Evolutionary conservation across 2,113 vertebrate genomes (phyloP), one percentile per base, ranked within the genome.

Genomic region (Eleginops maclovinus): DNA sequence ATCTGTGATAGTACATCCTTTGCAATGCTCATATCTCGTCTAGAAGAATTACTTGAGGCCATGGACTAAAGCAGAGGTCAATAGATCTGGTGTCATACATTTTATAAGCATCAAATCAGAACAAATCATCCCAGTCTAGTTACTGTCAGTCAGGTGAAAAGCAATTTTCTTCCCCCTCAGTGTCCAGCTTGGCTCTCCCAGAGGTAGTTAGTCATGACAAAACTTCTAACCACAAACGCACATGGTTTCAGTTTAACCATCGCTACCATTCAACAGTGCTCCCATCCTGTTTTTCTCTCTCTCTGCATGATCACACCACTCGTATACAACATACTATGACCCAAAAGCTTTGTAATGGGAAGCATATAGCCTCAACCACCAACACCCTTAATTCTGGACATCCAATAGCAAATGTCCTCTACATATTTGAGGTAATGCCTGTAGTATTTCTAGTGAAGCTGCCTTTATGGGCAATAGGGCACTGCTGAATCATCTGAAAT

Each of bases 171-270:
- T 26, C 55, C 65, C 60, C 59, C 60, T 56, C 16, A 28, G 67
- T 82, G 83, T 85, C 82, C 84, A 69, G 72, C 78, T 76, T 54
- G 19, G 79, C 67, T 77, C 75, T 89, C 88, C 88, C 87, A 75
- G 66, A 89, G 79, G 90, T 87, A 84, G 88, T 92, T 93, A 91
- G 90, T 91, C 88, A 85, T 82, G 89, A 89, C 88, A 89, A 85
- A 69, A 63, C 66, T 81, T 74, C 85, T 81, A 75, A 89, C 92
- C 90, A 70, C 88, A 90, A 75, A 71, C 63, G 85, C 90, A 93
- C 87, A 92, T 94, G 93, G 90, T 94, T 94, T 89, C 47, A 90
- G 89, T 94, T 94, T 91, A 86, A 83, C 69, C 40, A 54, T 71
- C 19, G 88, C 91, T 93, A 92, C 93, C 85, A 87, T 93, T 88